Conservation (phyloP, 92 coral and sea anemone species). For the Nematostella vectensis region DNA sequence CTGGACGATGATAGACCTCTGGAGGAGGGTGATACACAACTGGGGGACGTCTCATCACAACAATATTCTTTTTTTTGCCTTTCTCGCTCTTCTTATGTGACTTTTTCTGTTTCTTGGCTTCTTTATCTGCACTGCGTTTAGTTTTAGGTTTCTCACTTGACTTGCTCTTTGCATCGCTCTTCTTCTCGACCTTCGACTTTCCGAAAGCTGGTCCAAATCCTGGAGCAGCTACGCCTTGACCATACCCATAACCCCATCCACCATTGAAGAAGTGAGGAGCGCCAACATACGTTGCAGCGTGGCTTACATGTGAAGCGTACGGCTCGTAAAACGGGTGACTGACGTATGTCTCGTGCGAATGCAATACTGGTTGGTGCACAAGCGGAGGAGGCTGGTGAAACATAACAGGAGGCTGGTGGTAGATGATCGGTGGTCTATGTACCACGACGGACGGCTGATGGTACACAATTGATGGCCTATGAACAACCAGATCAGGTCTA, state of each 20-base stretch:
- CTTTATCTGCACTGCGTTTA: conserved; percentile 17
- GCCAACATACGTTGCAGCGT: conserved; percentile 61
- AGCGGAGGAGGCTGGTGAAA: conserved; percentile 96
- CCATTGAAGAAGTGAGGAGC: conserved; percentile 68
- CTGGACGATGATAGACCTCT: conserved; percentile 86
- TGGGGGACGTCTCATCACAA: conserved; percentile 82
- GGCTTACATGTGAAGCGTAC: conserved; percentile 41
- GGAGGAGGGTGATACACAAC: conserved; percentile 94
- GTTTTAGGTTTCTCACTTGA: conserved; percentile 9
- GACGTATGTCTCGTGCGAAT: conserved; percentile 72
- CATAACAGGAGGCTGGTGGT: conserved; percentile 88
- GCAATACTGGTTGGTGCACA: conserved; percentile 76
- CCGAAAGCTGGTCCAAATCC: conserved; percentile 38
- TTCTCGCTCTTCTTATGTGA: conserved; percentile 15
- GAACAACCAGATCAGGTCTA: conserved; percentile 78
- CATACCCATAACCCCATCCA: conserved; percentile 53
- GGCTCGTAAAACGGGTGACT: conserved; percentile 64
- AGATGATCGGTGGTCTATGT: conserved; percentile 86
- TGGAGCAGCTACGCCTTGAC: too few species aligned
- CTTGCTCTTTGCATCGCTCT: neutral
- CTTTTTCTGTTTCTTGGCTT: conserved; percentile 14
- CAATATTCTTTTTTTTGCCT: conserved; percentile 70
- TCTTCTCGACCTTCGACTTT: conserved; percentile 44
- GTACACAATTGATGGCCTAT: conserved; percentile 86
- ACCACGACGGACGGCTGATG: conserved; percentile 94